Base-by-base conservation (phyloP, 2,113 vertebrate species). In the Opisthocomus hoazin region DNA sequence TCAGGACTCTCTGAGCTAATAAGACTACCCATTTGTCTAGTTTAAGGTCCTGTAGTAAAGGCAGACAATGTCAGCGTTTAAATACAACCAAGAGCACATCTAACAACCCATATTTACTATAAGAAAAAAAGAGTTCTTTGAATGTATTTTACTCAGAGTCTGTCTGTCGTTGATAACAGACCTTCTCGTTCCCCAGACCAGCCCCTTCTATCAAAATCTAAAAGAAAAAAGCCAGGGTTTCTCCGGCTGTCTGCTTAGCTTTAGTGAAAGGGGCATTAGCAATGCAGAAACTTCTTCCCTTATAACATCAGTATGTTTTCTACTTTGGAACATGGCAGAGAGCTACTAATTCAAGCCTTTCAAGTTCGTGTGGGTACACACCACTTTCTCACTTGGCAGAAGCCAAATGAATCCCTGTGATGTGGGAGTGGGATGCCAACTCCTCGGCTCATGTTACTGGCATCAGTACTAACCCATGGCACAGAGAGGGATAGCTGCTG, bases 261-360 rank as follows among this genome's bases (percentile, higher is more conserved):
- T 61, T 30, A 15, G 18, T 13, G 41, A 68, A 85, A 79, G 39
- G 22, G 4, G 8, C 11, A 13, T 51, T 9, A n/a, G 11, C 20
- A 23, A 41, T 11, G 57, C 36, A 91, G 50, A 89, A 34, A 37
- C 9, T 58, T 53, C 45, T 50, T 22, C 34, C 27, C 27, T 48
- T 46, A 8, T 9, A 69, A 29, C 5, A 0, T 19, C 56, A 39
- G 6, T 2, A 7, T 23, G 17, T 45, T 56, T 64, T 68, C 75
- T 48, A 37, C 53, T 71, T 6, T 0, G 1, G 36, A 1, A 0
- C 16, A 5, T 0, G 5, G 20, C 84, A 74, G 78, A 64, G 39
- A 76, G 57, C 61, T 84, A 9, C 19, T 24, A 18, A 41, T 43
- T 12, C 46, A 34, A 32, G 24, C 15, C 34, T 66, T 84, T 64